Conservation (phyloP, 2,888 invertebrate genomes). For the Parthenolecanium corni region DNA sequence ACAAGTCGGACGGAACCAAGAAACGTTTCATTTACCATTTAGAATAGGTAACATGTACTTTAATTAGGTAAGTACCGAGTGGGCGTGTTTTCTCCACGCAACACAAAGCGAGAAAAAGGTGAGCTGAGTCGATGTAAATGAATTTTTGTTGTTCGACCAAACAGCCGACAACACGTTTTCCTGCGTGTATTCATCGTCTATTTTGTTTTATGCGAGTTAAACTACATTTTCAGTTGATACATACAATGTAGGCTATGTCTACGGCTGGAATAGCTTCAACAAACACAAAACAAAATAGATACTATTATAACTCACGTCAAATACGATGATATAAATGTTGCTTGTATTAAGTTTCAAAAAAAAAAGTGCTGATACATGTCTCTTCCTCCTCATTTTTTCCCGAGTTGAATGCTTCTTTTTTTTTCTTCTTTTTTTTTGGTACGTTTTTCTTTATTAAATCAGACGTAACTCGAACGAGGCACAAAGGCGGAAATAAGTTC, state of each 20-base stretch:
- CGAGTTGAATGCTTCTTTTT: too few relatives aligned
- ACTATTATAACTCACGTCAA: too few relatives aligned
- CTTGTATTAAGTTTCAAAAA: neutral
- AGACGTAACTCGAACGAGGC: too few relatives aligned
- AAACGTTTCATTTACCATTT: conserved; percentile 6
- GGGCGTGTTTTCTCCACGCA: conserved; percentile 1
- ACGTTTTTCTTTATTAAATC: too few relatives aligned
- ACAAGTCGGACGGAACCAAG: neutral
- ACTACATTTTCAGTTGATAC: conserved; percentile 5
- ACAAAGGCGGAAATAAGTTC: too few relatives aligned
- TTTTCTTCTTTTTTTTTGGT: too few relatives aligned
- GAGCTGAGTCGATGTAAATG: conserved; percentile 15
- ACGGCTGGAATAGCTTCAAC: neutral
- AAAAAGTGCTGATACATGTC: neutral
- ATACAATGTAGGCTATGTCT: conserved; percentile 1
- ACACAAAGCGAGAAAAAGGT: too few relatives aligned
- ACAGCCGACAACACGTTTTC: conserved; percentile 6
- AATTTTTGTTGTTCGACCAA: neutral
- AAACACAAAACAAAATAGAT: too few relatives aligned
- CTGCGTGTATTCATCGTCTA: neutral
- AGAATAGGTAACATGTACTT: neutral
- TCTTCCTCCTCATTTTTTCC: neutral
- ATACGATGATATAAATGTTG: too few relatives aligned
- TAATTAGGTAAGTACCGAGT: conserved; percentile 12
- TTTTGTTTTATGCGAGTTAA: conserved; percentile 6